These are phyloP conservation scores for Drosophila peninsularis DNA, from an alignment of 2,888 invertebrate genomes.

Conservation along the genomic window DNA sequence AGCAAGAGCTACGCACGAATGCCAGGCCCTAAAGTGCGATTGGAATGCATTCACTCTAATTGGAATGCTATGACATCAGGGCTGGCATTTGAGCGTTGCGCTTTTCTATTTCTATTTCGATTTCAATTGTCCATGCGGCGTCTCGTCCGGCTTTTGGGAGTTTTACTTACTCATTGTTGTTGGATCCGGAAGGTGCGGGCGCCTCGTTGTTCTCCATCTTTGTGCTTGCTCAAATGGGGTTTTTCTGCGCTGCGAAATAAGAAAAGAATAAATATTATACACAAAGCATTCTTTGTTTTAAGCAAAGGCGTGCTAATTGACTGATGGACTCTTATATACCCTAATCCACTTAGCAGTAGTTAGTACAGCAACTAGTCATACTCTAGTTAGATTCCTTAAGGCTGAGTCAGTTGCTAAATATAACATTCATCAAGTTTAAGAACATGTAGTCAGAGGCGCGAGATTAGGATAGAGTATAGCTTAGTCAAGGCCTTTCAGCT, in stretches of 20 bases:
- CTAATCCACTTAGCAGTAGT: not conserved
- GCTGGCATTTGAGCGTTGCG: conserved; percentile 24
- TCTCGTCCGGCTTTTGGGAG: not conserved
- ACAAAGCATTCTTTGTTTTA: conserved; percentile 4
- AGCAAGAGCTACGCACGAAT: conserved; percentile 38
- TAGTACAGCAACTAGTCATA: not conserved
- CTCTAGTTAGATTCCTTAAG: not conserved
- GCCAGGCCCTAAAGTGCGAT: conserved; percentile 8
- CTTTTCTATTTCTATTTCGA: conserved; percentile 16
- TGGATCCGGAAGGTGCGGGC: conserved; percentile 71
- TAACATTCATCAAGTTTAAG: not conserved
- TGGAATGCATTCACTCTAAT: conserved; percentile 10
- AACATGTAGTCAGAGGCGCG: not conserved
- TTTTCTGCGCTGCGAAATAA: conserved; percentile 17
- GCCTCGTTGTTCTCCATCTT: conserved; percentile 72
- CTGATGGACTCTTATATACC: not conserved
- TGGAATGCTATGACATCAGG: conserved; percentile 27
- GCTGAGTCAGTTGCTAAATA: not conserved
- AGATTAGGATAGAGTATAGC: not conserved
- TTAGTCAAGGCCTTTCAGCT: not conserved
- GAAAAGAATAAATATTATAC: conserved; percentile 3
- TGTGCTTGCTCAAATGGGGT: conserved; percentile 23
- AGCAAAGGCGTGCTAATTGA: not conserved
- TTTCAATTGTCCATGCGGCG: not conserved
- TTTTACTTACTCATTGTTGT: conserved; percentile 71